phyloP scores from a whole-genome alignment of 2,113 vertebrate species.

The Illadopsis cleaveri region DNA sequence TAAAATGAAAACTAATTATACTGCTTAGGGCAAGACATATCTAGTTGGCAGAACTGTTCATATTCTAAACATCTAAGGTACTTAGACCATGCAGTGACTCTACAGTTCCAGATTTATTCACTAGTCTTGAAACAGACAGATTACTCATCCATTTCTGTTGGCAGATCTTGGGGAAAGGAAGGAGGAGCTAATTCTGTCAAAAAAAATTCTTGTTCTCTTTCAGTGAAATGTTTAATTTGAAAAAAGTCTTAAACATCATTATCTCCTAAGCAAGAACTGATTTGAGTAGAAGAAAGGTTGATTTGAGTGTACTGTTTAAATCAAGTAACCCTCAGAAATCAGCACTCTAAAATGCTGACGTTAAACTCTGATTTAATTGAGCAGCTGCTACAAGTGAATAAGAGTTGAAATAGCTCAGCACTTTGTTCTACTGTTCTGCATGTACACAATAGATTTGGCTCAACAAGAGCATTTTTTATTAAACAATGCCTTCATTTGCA shows the following conservation, averaged over 20 bases:
- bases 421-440: slow-evolving; percentile 15
- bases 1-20: slow-evolving; percentile 11
- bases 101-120: slow-evolving; percentile 2
- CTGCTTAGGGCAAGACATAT: not conserved
- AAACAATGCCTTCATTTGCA: slow-evolving; percentile 31
- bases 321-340: slow-evolving; percentile 43
- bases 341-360: slow-evolving; percentile 35
- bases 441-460: slow-evolving; percentile 29
- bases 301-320: slow-evolving; percentile 32
- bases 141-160: not conserved
- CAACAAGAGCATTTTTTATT: slow-evolving; percentile 31
- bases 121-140: not conserved
- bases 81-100: not conserved
- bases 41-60: not conserved
- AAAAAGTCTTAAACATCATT: slow-evolving; percentile 8
- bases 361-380: slow-evolving; percentile 57
- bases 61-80: not conserved
- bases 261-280: not conserved
- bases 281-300: slow-evolving; percentile 27
- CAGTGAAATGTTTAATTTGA: not conserved
- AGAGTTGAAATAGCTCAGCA: slow-evolving; percentile 35
- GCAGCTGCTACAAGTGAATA: slow-evolving; percentile 52
- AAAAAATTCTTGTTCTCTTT: not conserved
- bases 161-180: not conserved
- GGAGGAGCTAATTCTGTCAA: not conserved